phyloP scores from a whole-genome alignment of 2,113 vertebrate genomes.

The Aphyosemion australe region DNA sequence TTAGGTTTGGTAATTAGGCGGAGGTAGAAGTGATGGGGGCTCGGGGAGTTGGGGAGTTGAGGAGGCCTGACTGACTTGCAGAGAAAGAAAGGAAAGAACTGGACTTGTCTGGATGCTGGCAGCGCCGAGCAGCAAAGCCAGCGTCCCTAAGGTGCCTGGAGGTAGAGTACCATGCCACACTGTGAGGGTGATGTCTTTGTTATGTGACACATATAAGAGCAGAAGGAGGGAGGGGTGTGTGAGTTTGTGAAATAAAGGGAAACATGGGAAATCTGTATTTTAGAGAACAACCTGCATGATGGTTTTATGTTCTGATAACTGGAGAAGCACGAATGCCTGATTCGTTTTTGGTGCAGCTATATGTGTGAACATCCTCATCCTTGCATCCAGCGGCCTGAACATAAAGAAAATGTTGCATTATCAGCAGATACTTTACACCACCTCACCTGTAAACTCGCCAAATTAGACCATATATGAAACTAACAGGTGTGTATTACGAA shows the following conservation, averaged over 20 bases:
- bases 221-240: conserved; percentile 1
- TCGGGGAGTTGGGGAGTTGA: conserved; percentile 73
- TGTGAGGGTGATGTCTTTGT: conserved; percentile 75
- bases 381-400: not conserved
- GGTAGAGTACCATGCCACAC: conserved; percentile 67
- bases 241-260: not conserved
- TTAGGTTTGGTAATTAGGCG: conserved; percentile 82
- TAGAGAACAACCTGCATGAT: conserved; percentile 17
- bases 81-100: conserved; percentile 57
- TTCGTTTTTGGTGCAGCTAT: not conserved
- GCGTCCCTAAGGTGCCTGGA: conserved; percentile 72
- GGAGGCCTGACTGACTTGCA: conserved; percentile 72
- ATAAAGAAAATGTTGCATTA: not conserved
- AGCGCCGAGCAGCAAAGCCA: conserved; percentile 68
- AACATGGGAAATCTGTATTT: conserved; percentile 44
- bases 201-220: conserved; percentile 68
- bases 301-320: conserved; percentile 5
- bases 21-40: conserved; percentile 73
- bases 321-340: conserved; percentile 3
- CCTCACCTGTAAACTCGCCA: not conserved
- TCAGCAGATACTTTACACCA: not conserved
- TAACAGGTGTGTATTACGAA: too few species aligned
- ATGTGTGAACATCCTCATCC: conserved; percentile 1
- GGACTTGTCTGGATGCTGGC: conserved; percentile 76
- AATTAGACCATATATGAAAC: not conserved